Evolutionary conservation across 2,797 vertebrate species (phyloP).

Genomic region (Hyperoplus immaculatus): DNA sequence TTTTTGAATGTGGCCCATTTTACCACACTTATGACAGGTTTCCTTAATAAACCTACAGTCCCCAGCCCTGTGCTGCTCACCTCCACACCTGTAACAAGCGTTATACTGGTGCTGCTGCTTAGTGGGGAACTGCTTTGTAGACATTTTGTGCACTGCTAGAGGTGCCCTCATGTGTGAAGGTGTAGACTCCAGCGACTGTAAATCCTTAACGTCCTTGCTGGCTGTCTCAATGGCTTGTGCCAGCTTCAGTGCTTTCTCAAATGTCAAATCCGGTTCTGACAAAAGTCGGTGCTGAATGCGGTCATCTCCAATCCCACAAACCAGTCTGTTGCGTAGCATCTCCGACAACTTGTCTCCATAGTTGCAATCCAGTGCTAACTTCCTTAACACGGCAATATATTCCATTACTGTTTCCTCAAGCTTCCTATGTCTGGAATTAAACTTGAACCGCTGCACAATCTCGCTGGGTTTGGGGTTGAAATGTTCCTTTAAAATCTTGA

Average conservation of each 20-base stretch:
- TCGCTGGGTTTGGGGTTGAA: no score
- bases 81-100: background rate
- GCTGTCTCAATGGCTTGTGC: conserved; percentile 30
- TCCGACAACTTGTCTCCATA: conserved; percentile 40
- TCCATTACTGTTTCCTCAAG: conserved; percentile 3
- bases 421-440: conserved; percentile 20
- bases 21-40: background rate
- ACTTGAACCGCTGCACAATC: conserved; percentile 44
- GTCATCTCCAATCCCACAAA: conserved; percentile 44
- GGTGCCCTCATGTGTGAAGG: background rate
- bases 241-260: conserved; percentile 24
- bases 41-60: background rate
- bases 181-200: conserved; percentile 3
- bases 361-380: conserved; percentile 36
- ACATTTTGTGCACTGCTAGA: background rate
- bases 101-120: background rate
- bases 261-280: conserved; percentile 20
- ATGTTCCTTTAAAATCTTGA: no score
- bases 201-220: conserved; percentile 6
- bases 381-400: conserved; percentile 9
- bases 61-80: background rate
- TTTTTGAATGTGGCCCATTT: background rate
- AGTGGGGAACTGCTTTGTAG: background rate
- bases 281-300: conserved; percentile 9
- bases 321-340: conserved; percentile 44